Conservation (phyloP, 2,888 invertebrate genomes). For the Cryptophagus acutangulus region DNA sequence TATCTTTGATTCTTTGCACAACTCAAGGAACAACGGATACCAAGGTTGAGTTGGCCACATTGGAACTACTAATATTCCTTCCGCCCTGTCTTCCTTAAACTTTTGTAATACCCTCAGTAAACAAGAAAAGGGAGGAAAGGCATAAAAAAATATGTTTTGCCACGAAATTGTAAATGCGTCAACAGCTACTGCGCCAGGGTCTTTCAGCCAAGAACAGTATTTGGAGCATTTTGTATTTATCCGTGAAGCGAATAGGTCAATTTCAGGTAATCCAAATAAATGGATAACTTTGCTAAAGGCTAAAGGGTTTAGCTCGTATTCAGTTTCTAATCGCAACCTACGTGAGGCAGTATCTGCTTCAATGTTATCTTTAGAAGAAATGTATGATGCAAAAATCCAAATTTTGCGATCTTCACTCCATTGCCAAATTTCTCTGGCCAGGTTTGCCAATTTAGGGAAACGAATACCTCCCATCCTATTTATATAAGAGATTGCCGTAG, state of each 20-base stretch:
- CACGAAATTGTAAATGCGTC: conserved; percentile 31
- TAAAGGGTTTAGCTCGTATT: background rate
- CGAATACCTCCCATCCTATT: conserved; percentile 15
- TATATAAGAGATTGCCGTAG: conserved; percentile 16
- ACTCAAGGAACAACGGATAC: conserved; percentile 29
- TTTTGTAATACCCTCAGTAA: conserved; percentile 31
- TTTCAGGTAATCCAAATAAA: conserved; percentile 23
- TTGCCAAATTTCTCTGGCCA: conserved; percentile 21
- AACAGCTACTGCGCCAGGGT: conserved; percentile 23
- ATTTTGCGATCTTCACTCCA: conserved; percentile 22
- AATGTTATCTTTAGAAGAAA: conserved; percentile 5
- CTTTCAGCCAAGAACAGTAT: conserved; percentile 29
- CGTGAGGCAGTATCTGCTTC: conserved; percentile 7
- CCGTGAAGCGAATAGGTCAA: conserved; percentile 30
- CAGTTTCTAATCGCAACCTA: conserved; percentile 2
- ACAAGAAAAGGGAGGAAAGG: conserved; percentile 26
- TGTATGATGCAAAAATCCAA: conserved; percentile 6
- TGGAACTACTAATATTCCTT: conserved; percentile 34
- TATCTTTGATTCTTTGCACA: conserved; percentile 7
- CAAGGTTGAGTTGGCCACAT: conserved; percentile 32
- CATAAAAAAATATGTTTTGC: conserved; percentile 12
- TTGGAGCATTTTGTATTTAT: conserved; percentile 29
- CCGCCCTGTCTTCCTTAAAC: conserved; percentile 30
- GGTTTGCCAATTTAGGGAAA: background rate
- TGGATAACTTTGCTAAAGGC: conserved; percentile 14